Evolutionary conservation across 2,888 invertebrate genomes (phyloP).

Genomic region (Drosophila formosana): DNA sequence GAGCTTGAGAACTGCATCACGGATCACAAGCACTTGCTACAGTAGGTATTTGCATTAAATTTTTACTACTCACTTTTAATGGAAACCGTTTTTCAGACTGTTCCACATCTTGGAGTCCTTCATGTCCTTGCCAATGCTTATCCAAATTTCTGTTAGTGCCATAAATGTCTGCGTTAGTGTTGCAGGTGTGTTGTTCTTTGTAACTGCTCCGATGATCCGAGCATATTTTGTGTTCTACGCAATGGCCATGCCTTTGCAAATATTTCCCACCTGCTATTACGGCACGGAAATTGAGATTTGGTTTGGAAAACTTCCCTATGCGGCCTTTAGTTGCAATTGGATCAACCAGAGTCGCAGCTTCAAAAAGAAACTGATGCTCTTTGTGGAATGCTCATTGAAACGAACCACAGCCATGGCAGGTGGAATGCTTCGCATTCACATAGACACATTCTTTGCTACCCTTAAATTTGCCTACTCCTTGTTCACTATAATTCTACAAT

Average conservation of each 20-base stretch:
- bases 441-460: conserved; percentile 69
- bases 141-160: conserved; percentile 64
- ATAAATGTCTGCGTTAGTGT: conserved; percentile 62
- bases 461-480: conserved; percentile 70
- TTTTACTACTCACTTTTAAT: neutral
- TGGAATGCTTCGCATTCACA: conserved; percentile 69
- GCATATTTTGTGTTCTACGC: conserved; percentile 62
- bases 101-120: conserved; percentile 54
- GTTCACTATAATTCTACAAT: conserved; percentile 62
- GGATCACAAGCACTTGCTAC: conserved; percentile 66
- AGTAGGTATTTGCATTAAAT: conserved; percentile 34
- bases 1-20: conserved; percentile 67
- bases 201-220: conserved; percentile 47
- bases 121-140: conserved; percentile 72
- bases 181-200: conserved; percentile 61
- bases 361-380: conserved; percentile 66
- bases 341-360: conserved; percentile 45
- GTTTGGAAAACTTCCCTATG: conserved; percentile 61
- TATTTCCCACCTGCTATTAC: conserved; percentile 74
- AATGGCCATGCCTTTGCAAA: conserved; percentile 55
- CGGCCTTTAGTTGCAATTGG: conserved; percentile 76
- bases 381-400: conserved; percentile 66
- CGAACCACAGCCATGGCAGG: conserved; percentile 57
- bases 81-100: conserved; percentile 40
- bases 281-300: conserved; percentile 61